Conservation (phyloP, 2,888 invertebrate genomes). For the Tipula unca region DNA sequence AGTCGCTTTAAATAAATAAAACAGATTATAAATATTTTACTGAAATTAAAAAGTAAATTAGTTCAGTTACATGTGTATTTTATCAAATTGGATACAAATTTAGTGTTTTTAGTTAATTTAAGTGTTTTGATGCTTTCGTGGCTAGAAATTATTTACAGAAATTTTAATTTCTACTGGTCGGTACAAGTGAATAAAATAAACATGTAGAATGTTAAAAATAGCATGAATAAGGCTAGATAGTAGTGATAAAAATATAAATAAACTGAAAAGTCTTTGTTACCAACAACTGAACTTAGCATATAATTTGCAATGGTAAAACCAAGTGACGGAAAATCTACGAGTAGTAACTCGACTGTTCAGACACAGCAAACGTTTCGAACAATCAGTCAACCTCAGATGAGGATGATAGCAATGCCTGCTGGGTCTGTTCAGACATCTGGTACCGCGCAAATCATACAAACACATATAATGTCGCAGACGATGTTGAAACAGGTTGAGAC, state of each 20-base stretch:
- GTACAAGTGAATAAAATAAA: neutral
- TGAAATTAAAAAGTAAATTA: neutral
- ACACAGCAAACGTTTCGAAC: conserved; percentile 23
- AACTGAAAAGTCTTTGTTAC: conserved; percentile 28
- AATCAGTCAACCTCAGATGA: conserved; percentile 21
- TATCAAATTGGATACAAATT: neutral
- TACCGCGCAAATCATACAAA: conserved; percentile 39
- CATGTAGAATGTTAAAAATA: neutral
- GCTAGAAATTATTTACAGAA: neutral
- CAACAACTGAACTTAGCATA: conserved; percentile 42
- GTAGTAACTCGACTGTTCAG: conserved; percentile 26
- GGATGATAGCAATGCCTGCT: conserved; percentile 22
- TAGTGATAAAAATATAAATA: neutral
- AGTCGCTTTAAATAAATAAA: neutral
- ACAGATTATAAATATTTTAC: neutral
- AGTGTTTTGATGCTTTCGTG: neutral
- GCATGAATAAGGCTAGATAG: neutral
- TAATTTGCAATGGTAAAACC: conserved; percentile 46
- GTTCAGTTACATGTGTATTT: neutral
- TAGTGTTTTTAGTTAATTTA: neutral
- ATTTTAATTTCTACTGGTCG: neutral
- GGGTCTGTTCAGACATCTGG: conserved; percentile 31
- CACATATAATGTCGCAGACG: conserved; percentile 44
- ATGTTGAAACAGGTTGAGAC: conserved; percentile 43
- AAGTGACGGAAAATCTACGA: conserved; percentile 33